Percentiles rank a stretch among this genome's conserved stretches.
Evolutionary conservation across 2,797 vertebrate genomes (phyloP).

Genomic region (Anguilla pacifica): DNA sequence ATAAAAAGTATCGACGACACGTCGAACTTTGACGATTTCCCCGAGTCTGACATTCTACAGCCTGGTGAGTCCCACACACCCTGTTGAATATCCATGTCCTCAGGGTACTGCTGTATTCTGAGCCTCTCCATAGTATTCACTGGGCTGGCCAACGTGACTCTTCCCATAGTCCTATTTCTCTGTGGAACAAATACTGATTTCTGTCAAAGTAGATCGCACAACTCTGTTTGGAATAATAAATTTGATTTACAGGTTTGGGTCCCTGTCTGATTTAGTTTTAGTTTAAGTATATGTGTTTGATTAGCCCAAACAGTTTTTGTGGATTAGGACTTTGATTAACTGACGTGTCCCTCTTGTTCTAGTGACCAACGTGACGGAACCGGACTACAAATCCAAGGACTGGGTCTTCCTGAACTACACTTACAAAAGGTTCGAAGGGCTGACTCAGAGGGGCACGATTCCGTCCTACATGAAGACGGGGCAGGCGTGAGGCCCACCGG

Average conservation of each 20-base stretch:
- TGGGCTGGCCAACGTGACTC: background rate
- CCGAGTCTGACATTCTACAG: constrained; percentile 95
- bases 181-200: background rate
- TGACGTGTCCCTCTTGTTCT: constrained; percentile 38
- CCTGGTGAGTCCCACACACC: constrained; percentile 70
- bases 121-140: background rate
- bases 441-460: constrained; percentile 95
- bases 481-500: constrained; percentile 76
- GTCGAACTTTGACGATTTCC: constrained; percentile 97
- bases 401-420: constrained; percentile 99
- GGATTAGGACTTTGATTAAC: too few relatives aligned
- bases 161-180: background rate
- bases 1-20: constrained; percentile 98
- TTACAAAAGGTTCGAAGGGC: constrained; percentile 96
- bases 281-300: background rate
- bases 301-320: background rate
- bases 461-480: constrained; percentile 95
- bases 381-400: constrained; percentile 98
- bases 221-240: background rate
- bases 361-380: constrained; percentile 90
- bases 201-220: background rate
- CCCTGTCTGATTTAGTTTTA: background rate
- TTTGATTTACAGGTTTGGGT: background rate
- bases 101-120: background rate
- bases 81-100: background rate